Conservation (phyloP, 2,113 vertebrate genomes). For the Grallaria varia region DNA sequence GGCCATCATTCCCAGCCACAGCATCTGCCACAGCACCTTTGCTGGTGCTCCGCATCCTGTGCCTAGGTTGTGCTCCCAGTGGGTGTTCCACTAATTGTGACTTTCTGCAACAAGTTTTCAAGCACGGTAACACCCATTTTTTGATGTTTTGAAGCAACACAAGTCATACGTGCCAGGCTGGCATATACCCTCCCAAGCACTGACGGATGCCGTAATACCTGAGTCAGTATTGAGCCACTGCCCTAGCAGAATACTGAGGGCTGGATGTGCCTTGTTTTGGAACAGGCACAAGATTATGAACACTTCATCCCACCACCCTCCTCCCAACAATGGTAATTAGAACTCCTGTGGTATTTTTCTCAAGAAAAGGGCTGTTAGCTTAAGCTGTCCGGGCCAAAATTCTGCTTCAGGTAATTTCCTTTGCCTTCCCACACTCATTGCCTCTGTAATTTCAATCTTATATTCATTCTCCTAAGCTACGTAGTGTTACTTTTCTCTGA, state of each 20-base stretch:
- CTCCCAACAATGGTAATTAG: neutral
- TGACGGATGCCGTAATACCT: neutral
- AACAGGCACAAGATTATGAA: neutral
- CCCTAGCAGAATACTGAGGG: neutral
- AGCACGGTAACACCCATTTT: neutral
- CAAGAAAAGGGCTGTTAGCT: neutral
- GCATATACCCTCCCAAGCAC: neutral
- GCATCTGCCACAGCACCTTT: neutral
- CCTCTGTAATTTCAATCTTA: neutral
- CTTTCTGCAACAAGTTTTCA: neutral
- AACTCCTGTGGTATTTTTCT: neutral
- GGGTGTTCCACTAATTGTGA: neutral
- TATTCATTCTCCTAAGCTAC: neutral
- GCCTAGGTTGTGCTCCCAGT: neutral
- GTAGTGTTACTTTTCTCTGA: neutral
- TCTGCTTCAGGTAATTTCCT: slow-evolving; percentile 4
- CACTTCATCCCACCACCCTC: neutral
- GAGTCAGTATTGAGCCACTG: neutral
- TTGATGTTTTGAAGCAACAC: neutral
- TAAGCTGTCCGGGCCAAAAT: neutral
- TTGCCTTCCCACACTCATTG: neutral
- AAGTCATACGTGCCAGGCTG: neutral
- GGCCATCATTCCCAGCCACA: neutral
- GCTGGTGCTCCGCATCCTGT: neutral
- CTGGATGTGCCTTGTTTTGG: neutral